Conservation (phyloP, 2,797 vertebrate species). For the Poecilia gillii region DNA sequence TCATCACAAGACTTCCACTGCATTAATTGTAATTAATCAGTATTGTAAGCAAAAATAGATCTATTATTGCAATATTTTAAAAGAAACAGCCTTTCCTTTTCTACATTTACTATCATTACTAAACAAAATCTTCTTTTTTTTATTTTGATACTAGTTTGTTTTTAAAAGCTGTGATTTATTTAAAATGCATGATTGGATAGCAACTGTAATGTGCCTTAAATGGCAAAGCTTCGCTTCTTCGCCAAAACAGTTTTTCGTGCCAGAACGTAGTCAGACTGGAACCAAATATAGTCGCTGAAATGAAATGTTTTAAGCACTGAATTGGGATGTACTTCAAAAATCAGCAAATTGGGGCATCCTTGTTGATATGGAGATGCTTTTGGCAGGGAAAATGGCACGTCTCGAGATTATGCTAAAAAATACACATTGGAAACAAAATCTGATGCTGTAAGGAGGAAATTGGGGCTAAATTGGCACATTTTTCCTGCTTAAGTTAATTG, state of each 20-base stretch:
- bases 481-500: slow-evolving; percentile 74
- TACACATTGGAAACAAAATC: slow-evolving; percentile 58
- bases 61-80: background rate
- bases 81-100: background rate
- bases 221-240: slow-evolving; percentile 2
- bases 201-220: slow-evolving; percentile 5
- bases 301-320: slow-evolving; percentile 53
- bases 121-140: background rate
- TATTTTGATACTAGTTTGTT: background rate
- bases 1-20: background rate
- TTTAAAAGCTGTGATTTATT: background rate
- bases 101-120: background rate
- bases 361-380: slow-evolving; percentile 62
- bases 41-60: background rate
- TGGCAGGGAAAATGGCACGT: slow-evolving; percentile 60
- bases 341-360: slow-evolving; percentile 69
- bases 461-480: slow-evolving; percentile 74
- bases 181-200: background rate
- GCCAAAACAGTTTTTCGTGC: slow-evolving; percentile 4
- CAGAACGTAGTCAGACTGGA: slow-evolving; percentile 36
- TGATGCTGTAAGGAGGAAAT: slow-evolving; percentile 66
- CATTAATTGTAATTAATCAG: background rate
- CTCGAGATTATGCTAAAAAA: slow-evolving; percentile 75
- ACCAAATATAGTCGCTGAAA: slow-evolving; percentile 56
- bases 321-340: slow-evolving; percentile 60